Conservation (phyloP, 2,797 vertebrate species). For the Onychomys arenicola region DNA sequence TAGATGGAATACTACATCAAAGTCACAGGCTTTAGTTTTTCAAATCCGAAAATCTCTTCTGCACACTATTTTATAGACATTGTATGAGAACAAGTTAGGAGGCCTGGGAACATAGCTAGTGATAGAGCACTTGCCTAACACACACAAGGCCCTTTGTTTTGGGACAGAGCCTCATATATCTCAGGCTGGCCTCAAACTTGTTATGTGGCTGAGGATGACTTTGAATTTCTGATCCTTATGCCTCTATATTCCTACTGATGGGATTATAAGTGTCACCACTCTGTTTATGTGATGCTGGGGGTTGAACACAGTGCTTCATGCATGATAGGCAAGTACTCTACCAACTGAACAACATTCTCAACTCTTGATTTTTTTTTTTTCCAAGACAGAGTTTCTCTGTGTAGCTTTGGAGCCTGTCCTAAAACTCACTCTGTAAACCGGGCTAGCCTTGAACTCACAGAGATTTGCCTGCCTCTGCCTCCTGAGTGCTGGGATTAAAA, state of each 20-base stretch:
- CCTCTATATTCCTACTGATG: neutral
- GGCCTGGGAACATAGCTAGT: neutral
- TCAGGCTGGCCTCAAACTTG: neutral
- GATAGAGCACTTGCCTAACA: neutral
- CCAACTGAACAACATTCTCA: neutral
- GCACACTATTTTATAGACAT: neutral
- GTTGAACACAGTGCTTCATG: neutral
- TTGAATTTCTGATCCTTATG: neutral
- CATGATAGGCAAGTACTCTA: neutral
- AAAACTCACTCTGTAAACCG: too few relatives aligned
- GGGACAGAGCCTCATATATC: neutral
- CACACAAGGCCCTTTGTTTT: neutral
- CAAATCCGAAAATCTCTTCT: conserved; percentile 48
- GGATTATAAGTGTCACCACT: neutral
- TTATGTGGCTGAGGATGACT: neutral
- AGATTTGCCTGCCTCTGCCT: too few relatives aligned
- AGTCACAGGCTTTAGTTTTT: conserved; percentile 40
- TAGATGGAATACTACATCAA: neutral
- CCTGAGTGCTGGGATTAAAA: too few relatives aligned
- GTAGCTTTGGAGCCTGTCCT: too few relatives aligned
- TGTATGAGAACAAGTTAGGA: neutral
- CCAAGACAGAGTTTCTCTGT: too few relatives aligned
- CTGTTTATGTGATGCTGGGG: neutral
- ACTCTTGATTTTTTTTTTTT: neutral
- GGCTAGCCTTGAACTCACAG: too few relatives aligned